phyloP scores from a whole-genome alignment of 1,140 invertebrate genomes.

The Cyrtorhinus lividipennis region DNA sequence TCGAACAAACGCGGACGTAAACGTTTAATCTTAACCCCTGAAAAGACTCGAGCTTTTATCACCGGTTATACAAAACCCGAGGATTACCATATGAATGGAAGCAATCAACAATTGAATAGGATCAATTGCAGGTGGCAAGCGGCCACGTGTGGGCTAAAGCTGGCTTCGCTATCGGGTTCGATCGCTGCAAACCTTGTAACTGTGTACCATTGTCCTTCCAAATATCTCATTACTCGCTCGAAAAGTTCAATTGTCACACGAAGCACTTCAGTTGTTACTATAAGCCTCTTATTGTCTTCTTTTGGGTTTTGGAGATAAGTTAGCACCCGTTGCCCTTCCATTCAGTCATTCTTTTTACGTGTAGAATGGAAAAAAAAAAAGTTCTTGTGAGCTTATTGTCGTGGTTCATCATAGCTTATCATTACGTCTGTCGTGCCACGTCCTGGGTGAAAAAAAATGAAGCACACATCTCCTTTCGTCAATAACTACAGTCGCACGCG shows the following conservation, averaged over 20 bases:
- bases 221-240: conserved; percentile 1
- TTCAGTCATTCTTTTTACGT: too few relatives aligned
- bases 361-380: too few relatives aligned
- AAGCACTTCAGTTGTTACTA: too few relatives aligned
- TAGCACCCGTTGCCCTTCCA: too few relatives aligned
- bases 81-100: neutral
- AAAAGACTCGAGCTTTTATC: conserved; percentile 5
- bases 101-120: conserved; percentile 7
- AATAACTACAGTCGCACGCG: too few relatives aligned
- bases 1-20: neutral
- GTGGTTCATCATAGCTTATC: too few relatives aligned
- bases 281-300: too few relatives aligned
- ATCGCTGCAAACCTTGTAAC: neutral
- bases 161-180: neutral
- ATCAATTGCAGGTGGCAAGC: conserved; percentile 6
- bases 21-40: neutral
- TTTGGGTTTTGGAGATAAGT: too few relatives aligned
- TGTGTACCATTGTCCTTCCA: neutral
- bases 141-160: conserved; percentile 7
- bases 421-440: too few relatives aligned
- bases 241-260: conserved; percentile 1
- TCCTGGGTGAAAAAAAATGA: too few relatives aligned
- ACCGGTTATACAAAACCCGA: neutral
- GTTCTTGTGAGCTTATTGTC: too few relatives aligned
- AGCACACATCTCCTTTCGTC: too few relatives aligned